Base-by-base conservation (phyloP, 2,888 invertebrate genomes). In the Pristionchus entomophagus region DNA sequence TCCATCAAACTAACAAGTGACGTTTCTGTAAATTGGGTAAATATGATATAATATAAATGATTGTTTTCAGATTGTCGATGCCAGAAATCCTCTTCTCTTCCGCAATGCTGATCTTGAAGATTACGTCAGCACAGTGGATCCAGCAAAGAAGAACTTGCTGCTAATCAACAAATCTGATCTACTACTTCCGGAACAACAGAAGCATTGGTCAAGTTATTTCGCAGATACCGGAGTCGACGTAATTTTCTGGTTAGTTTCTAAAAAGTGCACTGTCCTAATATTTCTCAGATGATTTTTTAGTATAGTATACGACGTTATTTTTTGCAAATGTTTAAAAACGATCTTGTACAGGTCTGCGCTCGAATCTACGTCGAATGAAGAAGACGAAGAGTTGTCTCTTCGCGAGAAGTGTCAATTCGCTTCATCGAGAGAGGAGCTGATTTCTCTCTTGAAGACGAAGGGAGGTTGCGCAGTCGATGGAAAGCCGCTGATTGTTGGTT, bases 161-260 rank as follows among this genome's bases (percentile, higher is more conserved):
- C 95, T 99, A 49, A 94, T 99, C 38, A 99, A 99, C 94, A 99
- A 99, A 94, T 97, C 99, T 0, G 99, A 99, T 94, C 96, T 97
- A 92, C 95, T 98, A 26, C 97, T 96, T 0, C 95, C 95, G 73
- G 94, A 95, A 89, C 98, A 98, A 94, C 95, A 98, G 88, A 93
- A 89, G 38, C 65, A 86, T 10, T 93, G 93, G 93, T 84, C 86
- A 8, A 83, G 88, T 3, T 93, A 92, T 85, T 93, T 93, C 86
- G 35, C 95, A 85, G 94, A 95, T 86, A 94, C 95, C 35, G 94
- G 96, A 86, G 95, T 97, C 2, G 95, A 95, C 73, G 96, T 96
- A 41, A 96, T 96, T 14, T 99, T 99, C 94, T 99, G 97, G 95
- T 99, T 97, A 0, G 98, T 98, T n/a, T n/a, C n/a, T 0, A 95